A percentile compares a stretch with the other conserved stretches of the same genome.
phyloP scores from a whole-genome alignment of 2,888 invertebrate genomes.

The Lochmaea capreae region DNA sequence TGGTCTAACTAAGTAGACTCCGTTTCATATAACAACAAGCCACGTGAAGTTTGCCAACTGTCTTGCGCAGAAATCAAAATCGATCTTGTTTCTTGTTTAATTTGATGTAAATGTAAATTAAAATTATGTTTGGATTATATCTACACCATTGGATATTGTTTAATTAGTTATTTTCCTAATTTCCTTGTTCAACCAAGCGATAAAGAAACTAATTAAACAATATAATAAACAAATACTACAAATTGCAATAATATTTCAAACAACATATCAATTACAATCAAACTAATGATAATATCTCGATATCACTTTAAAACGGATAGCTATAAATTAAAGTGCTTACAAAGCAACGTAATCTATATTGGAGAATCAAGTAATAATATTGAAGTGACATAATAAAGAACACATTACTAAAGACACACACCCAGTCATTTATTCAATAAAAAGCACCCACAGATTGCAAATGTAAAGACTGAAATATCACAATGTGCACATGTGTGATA shows the following conservation, averaged over 20 bases:
- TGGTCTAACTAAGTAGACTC: no score
- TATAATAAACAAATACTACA: not conserved
- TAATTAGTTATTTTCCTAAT: no score
- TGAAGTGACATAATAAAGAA: not conserved
- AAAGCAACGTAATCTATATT: constrained; percentile 4
- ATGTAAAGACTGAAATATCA: not conserved
- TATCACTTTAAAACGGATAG: not conserved
- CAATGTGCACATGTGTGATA: not conserved
- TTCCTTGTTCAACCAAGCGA: not conserved
- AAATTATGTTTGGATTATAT: no score
- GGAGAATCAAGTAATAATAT: not conserved
- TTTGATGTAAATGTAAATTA: no score
- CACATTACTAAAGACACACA: not conserved
- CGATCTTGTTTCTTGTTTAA: no score
- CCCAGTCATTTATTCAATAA: not conserved
- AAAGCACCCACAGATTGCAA: not conserved
- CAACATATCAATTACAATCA: not conserved
- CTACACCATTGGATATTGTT: no score
- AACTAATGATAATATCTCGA: not conserved
- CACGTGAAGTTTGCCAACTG: no score
- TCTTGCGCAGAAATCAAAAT: no score
- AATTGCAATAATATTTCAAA: constrained; percentile 5
- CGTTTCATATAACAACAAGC: no score
- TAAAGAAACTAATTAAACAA: not conserved
- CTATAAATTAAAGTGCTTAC: not conserved